Conservation (phyloP, 2,113 vertebrate species). For the Lasiurus borealis region DNA sequence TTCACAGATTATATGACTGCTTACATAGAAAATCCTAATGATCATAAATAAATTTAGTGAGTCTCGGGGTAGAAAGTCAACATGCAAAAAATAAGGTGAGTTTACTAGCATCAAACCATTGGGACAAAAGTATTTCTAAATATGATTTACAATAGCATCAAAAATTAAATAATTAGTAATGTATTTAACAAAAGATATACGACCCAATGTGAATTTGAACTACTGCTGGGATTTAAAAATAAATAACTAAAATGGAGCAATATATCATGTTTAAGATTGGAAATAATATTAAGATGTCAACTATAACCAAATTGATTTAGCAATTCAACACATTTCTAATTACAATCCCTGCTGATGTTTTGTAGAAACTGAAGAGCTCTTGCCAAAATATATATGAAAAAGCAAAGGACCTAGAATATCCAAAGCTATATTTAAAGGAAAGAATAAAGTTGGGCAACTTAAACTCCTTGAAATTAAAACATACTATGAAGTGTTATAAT, state of each 20-base stretch:
- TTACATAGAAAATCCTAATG: neutral
- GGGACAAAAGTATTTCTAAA: neutral
- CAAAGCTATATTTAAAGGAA: neutral
- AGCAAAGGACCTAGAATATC: neutral
- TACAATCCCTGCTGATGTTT: neutral
- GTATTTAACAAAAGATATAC: neutral
- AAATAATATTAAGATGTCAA: neutral
- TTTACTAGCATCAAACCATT: neutral
- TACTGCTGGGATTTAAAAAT: neutral
- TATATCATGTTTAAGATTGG: neutral
- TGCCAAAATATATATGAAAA: conserved; percentile 3
- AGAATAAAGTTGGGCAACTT: neutral
- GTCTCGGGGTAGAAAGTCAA: neutral
- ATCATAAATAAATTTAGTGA: neutral
- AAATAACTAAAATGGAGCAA: conserved; percentile 44
- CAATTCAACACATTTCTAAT: neutral
- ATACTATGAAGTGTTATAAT: neutral
- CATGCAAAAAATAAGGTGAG: conserved; percentile 30
- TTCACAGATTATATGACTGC: neutral
- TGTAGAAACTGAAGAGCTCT: neutral
- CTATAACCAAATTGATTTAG: conserved; percentile 3
- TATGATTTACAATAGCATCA: conserved; percentile 8
- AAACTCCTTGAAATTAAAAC: neutral
- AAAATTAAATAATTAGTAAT: conserved; percentile 18
- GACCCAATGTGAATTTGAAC: conserved; percentile 7